phyloP scores from a whole-genome alignment of 1,140 invertebrate species.

The Dreissena polymorpha region DNA sequence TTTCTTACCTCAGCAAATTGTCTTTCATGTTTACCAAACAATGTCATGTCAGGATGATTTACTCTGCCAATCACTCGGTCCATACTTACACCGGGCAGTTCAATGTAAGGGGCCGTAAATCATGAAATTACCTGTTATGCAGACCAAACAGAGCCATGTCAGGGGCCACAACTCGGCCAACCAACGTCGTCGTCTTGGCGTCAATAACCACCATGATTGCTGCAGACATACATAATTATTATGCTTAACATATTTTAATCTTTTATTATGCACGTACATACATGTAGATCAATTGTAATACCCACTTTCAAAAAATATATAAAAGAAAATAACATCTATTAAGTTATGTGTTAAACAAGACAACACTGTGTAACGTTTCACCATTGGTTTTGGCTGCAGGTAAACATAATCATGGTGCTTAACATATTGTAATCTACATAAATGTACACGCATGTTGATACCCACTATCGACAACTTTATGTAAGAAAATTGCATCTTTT shows the following conservation, averaged over 20 bases:
- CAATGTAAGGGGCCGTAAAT: not conserved
- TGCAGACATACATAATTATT: not conserved
- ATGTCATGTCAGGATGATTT: too few species aligned
- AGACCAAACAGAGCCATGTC: slow-evolving; percentile 38
- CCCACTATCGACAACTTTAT: not conserved
- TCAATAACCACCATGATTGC: slow-evolving; percentile 36
- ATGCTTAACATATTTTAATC: not conserved
- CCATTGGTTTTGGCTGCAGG: too few species aligned
- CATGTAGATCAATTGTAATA: not conserved
- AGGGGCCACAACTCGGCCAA: slow-evolving; percentile 36
- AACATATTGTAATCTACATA: not conserved
- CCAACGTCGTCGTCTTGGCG: slow-evolving; percentile 30
- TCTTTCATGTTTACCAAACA: too few species aligned
- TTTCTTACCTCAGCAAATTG: too few species aligned
- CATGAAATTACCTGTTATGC: slow-evolving; percentile 31
- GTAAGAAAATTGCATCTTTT: not conserved
- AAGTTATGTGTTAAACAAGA: not conserved
- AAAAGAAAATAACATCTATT: not conserved
- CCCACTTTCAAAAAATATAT: not conserved
- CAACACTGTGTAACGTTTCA: too few species aligned
- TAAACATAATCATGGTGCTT: not conserved
- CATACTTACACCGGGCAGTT: too few species aligned
- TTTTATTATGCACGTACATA: too few species aligned
- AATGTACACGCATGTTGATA: not conserved
- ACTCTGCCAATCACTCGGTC: too few species aligned